Base-by-base conservation (phyloP, 2,113 vertebrate genomes). In the Proteles cristata region DNA sequence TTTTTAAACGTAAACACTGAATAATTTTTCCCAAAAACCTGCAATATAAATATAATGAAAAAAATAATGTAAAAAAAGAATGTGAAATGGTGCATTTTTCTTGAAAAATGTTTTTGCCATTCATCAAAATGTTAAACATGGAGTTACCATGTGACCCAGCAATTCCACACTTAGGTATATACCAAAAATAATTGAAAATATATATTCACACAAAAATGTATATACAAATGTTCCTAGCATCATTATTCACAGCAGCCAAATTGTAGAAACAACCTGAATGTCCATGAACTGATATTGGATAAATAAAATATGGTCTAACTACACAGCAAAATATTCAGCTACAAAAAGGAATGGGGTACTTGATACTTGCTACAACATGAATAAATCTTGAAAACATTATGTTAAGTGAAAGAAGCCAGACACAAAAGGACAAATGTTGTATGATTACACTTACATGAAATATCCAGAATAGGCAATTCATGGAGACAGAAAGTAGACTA, bases 1-100 rank as follows among this genome's bases (percentile, higher is more conserved):
- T 98, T 99, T 99, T 98, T 98, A 98, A 98, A 98, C 98, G 96
- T 96, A 95, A 97, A 98, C 91, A 98, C 97, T 98, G 97, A 99
- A 99, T 99, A 99, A 96, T 53, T 98, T 99, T 99, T 98, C 97
- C 95, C n/a, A n/a, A 97, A 98, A 98, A 98, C 98, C 97, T 94
- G 87, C 76, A 26, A 74, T 11, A 12, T 73, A 69, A 69, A 69
- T 19, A 12, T 73, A 74, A 12, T 74, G 71, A 11, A 74, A 74
- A 74, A 74, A 25, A 2, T 43, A 43, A 43, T 43, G 35, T 74
- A 43, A 74, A 74, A 58, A 58, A 26, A 58, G 33, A 80, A 79
- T 88, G 2, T 81, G 76, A 97, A 86, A 66, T 65, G 43, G 19
- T 89, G 2, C 14, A 76, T 15, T 65, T 21, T 11, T 35, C 69